Percentiles rank a stretch among this genome's conserved stretches.
Evolutionary conservation across 2,888 invertebrate species (phyloP).

Genomic region (Cosmorhoe ocellata): DNA sequence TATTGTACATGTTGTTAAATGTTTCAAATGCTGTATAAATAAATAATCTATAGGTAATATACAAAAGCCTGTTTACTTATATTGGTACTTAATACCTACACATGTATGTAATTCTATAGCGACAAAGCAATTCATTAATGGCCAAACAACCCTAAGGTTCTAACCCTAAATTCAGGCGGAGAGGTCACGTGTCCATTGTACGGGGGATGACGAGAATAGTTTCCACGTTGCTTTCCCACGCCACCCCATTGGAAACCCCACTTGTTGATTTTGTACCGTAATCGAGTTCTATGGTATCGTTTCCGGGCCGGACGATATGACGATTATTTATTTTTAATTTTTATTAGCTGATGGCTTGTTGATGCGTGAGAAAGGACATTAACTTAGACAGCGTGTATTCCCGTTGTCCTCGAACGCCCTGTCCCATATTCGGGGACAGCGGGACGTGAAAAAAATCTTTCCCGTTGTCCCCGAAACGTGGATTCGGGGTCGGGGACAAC

Average conservation of each 20-base stretch:
- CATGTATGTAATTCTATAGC: not conserved
- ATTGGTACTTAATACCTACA: too few species aligned
- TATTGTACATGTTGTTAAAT: too few species aligned
- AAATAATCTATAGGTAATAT: too few species aligned
- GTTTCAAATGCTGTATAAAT: too few species aligned
- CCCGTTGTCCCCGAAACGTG: too few species aligned
- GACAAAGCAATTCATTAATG: conserved; percentile 8
- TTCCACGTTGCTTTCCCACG: conserved; percentile 74
- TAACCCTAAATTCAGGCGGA: conserved; percentile 20
- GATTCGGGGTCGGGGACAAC: too few species aligned
- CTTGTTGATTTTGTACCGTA: conserved; percentile 74
- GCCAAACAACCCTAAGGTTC: conserved; percentile 13
- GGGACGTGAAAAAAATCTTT: too few species aligned
- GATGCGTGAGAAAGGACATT: conserved; percentile 13
- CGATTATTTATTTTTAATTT: conserved; percentile 46
- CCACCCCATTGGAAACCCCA: conserved; percentile 66
- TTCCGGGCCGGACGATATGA: conserved; percentile 62
- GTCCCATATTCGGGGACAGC: too few species aligned
- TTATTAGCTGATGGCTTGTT: conserved; percentile 42
- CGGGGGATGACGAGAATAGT: conserved; percentile 68
- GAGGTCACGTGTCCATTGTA: conserved; percentile 61
- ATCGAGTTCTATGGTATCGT: conserved; percentile 58
- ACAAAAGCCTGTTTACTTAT: too few species aligned
- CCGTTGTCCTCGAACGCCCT: too few species aligned
- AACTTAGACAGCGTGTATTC: not conserved